These are phyloP conservation scores for Antheraea assamensis DNA, from an alignment of 2,888 invertebrate species.

Conservation along the genomic window DNA sequence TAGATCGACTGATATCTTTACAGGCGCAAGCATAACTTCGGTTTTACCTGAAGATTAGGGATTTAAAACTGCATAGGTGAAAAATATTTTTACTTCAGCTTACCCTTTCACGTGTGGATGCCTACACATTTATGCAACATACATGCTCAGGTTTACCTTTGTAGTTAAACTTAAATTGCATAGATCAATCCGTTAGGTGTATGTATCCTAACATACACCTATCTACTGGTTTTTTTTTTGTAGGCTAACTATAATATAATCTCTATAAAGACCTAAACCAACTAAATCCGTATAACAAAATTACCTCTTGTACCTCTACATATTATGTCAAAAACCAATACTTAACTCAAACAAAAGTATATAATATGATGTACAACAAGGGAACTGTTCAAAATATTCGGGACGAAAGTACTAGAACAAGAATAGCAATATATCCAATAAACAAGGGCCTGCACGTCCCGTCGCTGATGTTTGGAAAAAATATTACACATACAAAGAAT, in stretches of 20 bases:
- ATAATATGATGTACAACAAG: conserved; percentile 27
- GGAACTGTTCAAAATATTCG: conserved; percentile 29
- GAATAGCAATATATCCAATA: conserved; percentile 38
- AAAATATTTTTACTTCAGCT: too few species aligned
- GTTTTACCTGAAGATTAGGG: too few species aligned
- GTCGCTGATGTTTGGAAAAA: conserved; percentile 41
- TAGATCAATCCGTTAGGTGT: too few species aligned
- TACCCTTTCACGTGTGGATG: too few species aligned
- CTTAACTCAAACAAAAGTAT: conserved; percentile 20
- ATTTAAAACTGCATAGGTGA: too few species aligned
- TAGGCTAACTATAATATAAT: neutral
- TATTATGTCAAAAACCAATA: neutral
- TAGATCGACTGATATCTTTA: too few species aligned
- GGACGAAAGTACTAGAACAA: conserved; percentile 26
- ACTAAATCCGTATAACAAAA: neutral
- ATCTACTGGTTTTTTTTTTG: too few species aligned
- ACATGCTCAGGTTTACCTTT: too few species aligned
- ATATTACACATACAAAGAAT: conserved; percentile 37
- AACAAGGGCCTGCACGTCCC: conserved; percentile 37
- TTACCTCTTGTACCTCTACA: neutral
- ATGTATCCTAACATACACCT: too few species aligned
- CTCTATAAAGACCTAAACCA: neutral
- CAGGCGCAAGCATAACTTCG: too few species aligned
- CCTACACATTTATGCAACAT: too few species aligned
- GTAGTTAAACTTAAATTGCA: too few species aligned